Conservation (phyloP, 2,797 vertebrate species). For the Anolis apletophallus region DNA sequence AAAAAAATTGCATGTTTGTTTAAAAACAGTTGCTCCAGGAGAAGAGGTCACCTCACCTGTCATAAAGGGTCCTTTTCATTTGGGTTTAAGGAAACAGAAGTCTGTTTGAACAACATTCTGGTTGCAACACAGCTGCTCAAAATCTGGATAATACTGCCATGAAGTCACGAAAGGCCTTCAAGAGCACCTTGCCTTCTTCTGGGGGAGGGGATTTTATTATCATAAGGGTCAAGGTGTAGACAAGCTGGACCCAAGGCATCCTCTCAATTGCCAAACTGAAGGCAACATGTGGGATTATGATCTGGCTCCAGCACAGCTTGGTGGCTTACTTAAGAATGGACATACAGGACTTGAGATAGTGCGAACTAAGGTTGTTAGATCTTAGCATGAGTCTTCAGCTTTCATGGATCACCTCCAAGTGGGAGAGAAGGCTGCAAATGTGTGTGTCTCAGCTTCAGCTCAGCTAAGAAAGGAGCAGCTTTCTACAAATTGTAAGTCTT, state of each 20-base stretch:
- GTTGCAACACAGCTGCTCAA: conserved; percentile 3
- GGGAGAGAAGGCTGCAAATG: no score
- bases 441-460: no score
- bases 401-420: no score
- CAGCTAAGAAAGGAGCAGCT: no score
- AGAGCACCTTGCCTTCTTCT: not conserved
- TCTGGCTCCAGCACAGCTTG: not conserved
- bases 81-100: not conserved
- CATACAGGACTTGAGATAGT: no score
- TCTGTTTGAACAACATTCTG: not conserved
- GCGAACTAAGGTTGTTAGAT: no score
- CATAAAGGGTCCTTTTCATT: conserved; percentile 14
- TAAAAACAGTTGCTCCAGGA: conserved; percentile 1
- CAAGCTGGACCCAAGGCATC: not conserved
- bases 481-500: no score
- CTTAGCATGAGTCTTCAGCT: no score
- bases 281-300: not conserved
- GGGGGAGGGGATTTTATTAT: not conserved
- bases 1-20: not conserved
- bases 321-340: no score
- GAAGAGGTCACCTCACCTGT: not conserved
- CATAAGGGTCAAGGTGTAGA: not conserved
- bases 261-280: not conserved
- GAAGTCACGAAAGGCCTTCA: not conserved
- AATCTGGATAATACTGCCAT: not conserved